These are phyloP conservation scores for Cheilosia grossa DNA, from an alignment of 2,888 invertebrate species.

Conservation along the genomic window DNA sequence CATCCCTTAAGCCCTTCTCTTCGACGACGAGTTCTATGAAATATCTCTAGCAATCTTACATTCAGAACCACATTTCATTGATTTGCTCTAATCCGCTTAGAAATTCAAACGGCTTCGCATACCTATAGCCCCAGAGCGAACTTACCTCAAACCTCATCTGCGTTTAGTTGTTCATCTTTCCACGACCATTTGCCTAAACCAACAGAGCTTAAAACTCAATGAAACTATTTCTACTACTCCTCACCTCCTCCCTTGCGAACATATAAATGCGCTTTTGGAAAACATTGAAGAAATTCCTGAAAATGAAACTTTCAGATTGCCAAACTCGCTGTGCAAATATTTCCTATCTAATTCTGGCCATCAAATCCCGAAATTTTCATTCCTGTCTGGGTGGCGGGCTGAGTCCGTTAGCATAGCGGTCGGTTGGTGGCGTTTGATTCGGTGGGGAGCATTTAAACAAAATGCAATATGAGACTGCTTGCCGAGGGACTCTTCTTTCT, in stretches of 20 bases:
- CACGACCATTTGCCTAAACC: slow-evolving; percentile 53
- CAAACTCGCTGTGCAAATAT: slow-evolving; percentile 48
- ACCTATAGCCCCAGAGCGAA: slow-evolving; percentile 3
- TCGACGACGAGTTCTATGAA: background rate
- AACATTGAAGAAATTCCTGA: slow-evolving; percentile 54
- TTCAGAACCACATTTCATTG: slow-evolving; percentile 47
- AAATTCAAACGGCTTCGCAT: background rate
- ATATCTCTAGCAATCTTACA: slow-evolving; percentile 22
- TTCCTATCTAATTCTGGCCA: slow-evolving; percentile 57
- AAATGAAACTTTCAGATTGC: slow-evolving; percentile 51
- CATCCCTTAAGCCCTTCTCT: background rate
- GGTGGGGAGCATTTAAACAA: slow-evolving; percentile 62
- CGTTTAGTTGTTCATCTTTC: slow-evolving; percentile 56
- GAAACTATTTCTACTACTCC: slow-evolving; percentile 40
- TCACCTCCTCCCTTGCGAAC: background rate
- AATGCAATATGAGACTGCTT: slow-evolving; percentile 20
- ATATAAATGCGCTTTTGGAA: background rate
- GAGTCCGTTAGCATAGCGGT: slow-evolving; percentile 41
- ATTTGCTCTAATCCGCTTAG: slow-evolving; percentile 49
- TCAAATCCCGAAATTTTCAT: slow-evolving; percentile 64
- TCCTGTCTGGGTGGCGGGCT: slow-evolving; percentile 39
- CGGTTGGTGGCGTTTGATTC: slow-evolving; percentile 44
- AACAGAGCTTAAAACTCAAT: slow-evolving; percentile 52
- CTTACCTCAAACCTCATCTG: slow-evolving; percentile 54
- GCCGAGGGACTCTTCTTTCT: slow-evolving; percentile 32